Evolutionary conservation across 1,140 invertebrate species (phyloP), one percentile per base, ranked within the genome.

Genomic region (Rhizoglyphus robini): DNA sequence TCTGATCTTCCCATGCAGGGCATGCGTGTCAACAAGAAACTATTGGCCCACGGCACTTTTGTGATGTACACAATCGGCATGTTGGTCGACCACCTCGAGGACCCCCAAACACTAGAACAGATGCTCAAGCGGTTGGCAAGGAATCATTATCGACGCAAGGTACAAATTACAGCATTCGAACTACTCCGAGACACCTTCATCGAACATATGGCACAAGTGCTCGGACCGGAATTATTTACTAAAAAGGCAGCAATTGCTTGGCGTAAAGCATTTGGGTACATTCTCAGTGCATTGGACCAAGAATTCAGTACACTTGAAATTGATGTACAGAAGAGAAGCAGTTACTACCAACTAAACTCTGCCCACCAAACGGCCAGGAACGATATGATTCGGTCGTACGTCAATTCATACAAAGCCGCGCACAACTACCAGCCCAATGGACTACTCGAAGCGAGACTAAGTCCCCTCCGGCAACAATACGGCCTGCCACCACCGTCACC

Each of bases 11-110:
- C 81, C 0, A 64, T 79, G 8, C 76, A 81, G 0, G 77, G 85
- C 65, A 76, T 85, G 64, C 57, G 74, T 2, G 68, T 70, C 0
- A 84, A 83, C 71, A 77, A 79, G 25, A 81, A 80, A 69, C 82
- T 87, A 68, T 80, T 82, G 68, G 83, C 83, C 0, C 86, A 88
- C 73, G 82, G 81, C 15, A 77, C 80, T 13, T 82, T 79, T 63
- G 78, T 87, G n/a, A 79, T 87, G 75, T 80, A 82, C 2, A 76
- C 82, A 0, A 69, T 88, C 25, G 80, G 77, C 58, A 77, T 79
- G 1, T 78, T 84, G 0, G 78, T 88, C n/a, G 81, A 82, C 68
- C 81, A 81, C 63, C 75, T 88, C 18, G 76, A 83, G 67, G 81
- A 86, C 68, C 76, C 80, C 0, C 80, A 81, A 51, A 75, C 83